Percentiles rank a stretch among this genome's conserved stretches.
Conservation (phyloP, 1,140 invertebrate genomes). For the Drosophila funebris region DNA sequence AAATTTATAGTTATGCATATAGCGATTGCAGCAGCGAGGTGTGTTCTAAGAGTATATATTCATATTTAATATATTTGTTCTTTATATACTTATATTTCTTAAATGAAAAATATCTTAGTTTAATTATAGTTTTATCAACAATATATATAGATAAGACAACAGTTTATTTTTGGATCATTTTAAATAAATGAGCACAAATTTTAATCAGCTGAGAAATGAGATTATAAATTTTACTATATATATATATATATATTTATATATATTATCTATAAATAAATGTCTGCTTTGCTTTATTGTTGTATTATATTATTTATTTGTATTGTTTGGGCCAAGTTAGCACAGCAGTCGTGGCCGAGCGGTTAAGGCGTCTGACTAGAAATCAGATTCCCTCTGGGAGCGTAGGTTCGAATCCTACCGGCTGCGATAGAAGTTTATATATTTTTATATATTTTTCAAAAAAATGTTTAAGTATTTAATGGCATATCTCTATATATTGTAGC, state of each 20-base stretch:
- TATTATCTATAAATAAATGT: constrained; percentile 7
- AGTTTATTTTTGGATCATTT: too few species aligned
- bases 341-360: constrained; percentile 93
- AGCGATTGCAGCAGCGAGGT: constrained; percentile 21
- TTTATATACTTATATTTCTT: background rate
- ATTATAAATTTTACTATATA: background rate
- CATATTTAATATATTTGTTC: background rate
- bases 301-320: background rate
- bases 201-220: too few species aligned
- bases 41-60: background rate
- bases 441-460: background rate
- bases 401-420: constrained; percentile 94
- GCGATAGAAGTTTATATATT: constrained; percentile 81
- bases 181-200: too few species aligned
- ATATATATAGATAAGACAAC: too few species aligned
- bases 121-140: background rate
- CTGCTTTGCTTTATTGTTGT: background rate
- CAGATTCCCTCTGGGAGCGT: constrained; percentile 94
- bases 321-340: background rate
- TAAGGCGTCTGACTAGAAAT: constrained; percentile 94
- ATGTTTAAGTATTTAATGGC: too few species aligned
- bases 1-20: constrained; percentile 56
- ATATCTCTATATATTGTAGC: too few species aligned
- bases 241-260: background rate
- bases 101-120: background rate